Conservation (phyloP, 2,888 invertebrate genomes). For the Monopis laevigella region DNA sequence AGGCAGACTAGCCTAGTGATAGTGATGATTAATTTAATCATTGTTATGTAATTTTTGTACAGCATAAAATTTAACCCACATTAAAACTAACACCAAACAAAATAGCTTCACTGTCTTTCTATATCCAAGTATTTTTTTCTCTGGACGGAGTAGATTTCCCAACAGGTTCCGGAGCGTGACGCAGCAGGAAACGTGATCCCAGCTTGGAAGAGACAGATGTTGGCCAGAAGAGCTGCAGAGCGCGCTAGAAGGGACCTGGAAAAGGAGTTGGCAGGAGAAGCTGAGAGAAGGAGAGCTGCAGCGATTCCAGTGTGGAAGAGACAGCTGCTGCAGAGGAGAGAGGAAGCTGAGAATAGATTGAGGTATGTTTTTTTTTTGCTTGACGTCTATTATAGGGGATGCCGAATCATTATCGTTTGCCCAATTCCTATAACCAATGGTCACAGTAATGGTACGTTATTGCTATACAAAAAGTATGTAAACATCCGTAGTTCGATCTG, state of each 20-base stretch:
- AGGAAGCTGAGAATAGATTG: slow-evolving; percentile 78
- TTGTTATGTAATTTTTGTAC: no score
- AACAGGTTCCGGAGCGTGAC: slow-evolving; percentile 89
- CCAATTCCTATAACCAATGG: no score
- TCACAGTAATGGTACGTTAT: no score
- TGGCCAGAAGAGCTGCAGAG: slow-evolving; percentile 94
- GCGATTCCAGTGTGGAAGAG: slow-evolving; percentile 95
- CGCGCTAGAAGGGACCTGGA: slow-evolving; percentile 91
- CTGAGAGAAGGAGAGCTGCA: slow-evolving; percentile 84
- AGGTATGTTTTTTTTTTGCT: slow-evolving; percentile 72
- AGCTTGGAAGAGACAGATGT: slow-evolving; percentile 94
- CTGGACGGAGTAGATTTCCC: slow-evolving; percentile 57
- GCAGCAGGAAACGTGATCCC: slow-evolving; percentile 90
- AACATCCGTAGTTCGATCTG: no score
- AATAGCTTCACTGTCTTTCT: slow-evolving; percentile 4
- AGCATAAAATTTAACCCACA: no score
- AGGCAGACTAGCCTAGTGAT: no score
- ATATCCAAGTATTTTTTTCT: slow-evolving; percentile 22
- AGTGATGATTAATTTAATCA: no score
- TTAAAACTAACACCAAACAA: no score
- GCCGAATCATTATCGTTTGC: no score
- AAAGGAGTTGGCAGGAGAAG: slow-evolving; percentile 83
- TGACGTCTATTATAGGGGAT: no score
- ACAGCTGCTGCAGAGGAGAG: slow-evolving; percentile 84
- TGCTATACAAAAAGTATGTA: no score